Percentiles rank a stretch among this genome's conserved stretches.
phyloP scores from a whole-genome alignment of 2,888 invertebrate genomes.

The Drosophila prostipennis region DNA sequence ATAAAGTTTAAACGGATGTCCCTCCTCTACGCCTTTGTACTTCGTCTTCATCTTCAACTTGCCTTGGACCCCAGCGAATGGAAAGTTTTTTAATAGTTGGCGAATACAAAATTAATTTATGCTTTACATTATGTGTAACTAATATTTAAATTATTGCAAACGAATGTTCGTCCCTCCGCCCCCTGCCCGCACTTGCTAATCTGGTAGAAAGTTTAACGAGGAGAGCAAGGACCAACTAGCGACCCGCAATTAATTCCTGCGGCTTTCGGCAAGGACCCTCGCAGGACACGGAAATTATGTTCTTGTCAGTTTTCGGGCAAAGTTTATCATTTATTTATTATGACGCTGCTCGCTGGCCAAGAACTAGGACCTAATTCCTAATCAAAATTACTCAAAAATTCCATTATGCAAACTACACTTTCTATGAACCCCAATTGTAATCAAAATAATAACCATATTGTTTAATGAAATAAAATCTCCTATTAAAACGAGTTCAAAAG shows the following conservation, averaged over 20 bases:
- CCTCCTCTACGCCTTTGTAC: neutral
- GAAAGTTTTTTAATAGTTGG: slow-evolving; percentile 77
- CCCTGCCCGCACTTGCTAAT: slow-evolving; percentile 14
- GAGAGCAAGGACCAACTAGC: slow-evolving; percentile 14
- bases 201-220: slow-evolving; percentile 62
- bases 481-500: neutral
- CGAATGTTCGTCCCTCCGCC: slow-evolving; percentile 45
- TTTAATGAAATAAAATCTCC: slow-evolving; percentile 26
- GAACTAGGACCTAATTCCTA: slow-evolving; percentile 29
- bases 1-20: slow-evolving; percentile 63
- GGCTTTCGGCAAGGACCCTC: slow-evolving; percentile 37
- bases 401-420: slow-evolving; percentile 38
- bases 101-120: slow-evolving; percentile 81
- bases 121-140: slow-evolving; percentile 79
- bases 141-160: slow-evolving; percentile 74
- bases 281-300: slow-evolving; percentile 56
- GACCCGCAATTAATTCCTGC: slow-evolving; percentile 70
- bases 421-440: slow-evolving; percentile 46
- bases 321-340: slow-evolving; percentile 62
- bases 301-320: slow-evolving; percentile 50
- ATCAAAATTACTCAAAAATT: slow-evolving; percentile 50
- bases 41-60: neutral
- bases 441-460: slow-evolving; percentile 26
- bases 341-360: slow-evolving; percentile 44
- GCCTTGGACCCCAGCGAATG: neutral